A percentile compares a stretch with the other conserved stretches of the same genome.
These are phyloP conservation scores for Bufo bufo DNA, from an alignment of 2,113 vertebrate species.

Conservation along the genomic window DNA sequence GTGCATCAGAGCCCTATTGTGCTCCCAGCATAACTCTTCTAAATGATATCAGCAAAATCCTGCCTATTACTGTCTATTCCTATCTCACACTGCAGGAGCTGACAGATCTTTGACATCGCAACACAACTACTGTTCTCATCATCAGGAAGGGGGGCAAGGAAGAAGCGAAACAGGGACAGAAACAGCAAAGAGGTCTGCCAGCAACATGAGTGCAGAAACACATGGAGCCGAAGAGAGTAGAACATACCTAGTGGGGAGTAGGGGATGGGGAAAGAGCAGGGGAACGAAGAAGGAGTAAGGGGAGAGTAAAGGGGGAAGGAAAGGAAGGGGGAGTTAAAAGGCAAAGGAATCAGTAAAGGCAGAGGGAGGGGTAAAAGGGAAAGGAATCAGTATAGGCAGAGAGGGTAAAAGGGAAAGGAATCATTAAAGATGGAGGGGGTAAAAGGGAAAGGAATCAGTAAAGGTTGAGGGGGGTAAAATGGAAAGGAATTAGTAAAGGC, in stretches of 20 bases:
- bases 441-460: background rate
- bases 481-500: background rate
- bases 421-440: too few species aligned
- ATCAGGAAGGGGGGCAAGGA: background rate
- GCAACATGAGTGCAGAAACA: too few species aligned
- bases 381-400: too few species aligned
- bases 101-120: constrained; percentile 31
- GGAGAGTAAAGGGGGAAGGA: too few species aligned
- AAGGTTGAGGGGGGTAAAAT: background rate
- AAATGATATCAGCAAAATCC: constrained; percentile 28
- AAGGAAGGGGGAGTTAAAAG: too few species aligned
- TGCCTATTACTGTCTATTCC: constrained; percentile 3
- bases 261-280: too few species aligned
- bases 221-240: too few species aligned
- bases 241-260: too few species aligned
- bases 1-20: background rate
- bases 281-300: too few species aligned
- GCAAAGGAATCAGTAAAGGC: too few species aligned
- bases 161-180: background rate
- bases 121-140: constrained; percentile 19
- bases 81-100: constrained; percentile 2
- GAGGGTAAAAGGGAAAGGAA: background rate
- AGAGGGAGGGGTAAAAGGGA: too few species aligned
- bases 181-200: background rate
- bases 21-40: constrained; percentile 14